phyloP scores from a whole-genome alignment of 2,888 invertebrate species.

The Oasisia sp. region DNA sequence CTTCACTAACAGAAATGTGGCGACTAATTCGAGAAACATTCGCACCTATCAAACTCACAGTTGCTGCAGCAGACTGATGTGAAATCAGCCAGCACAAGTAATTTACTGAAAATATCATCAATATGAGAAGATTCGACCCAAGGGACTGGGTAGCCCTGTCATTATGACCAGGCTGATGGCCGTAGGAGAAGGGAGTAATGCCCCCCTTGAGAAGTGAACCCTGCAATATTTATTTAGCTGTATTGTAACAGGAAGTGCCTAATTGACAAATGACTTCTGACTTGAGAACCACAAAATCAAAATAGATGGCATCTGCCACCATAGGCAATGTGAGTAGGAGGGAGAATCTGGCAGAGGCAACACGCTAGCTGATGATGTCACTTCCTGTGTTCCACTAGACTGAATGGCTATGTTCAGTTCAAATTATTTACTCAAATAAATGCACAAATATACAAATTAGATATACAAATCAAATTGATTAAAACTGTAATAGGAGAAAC shows the following conservation, averaged over 20 bases:
- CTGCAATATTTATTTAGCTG: background rate
- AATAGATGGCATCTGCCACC: background rate
- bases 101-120: conserved; percentile 3
- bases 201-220: background rate
- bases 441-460: too few relatives aligned
- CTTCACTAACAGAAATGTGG: background rate
- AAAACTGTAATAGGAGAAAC: too few relatives aligned
- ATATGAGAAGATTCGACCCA: background rate
- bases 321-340: background rate
- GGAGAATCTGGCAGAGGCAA: background rate
- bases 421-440: too few relatives aligned
- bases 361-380: background rate
- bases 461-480: too few relatives aligned
- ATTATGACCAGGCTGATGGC: background rate
- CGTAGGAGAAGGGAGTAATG: background rate
- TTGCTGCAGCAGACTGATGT: background rate
- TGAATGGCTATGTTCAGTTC: too few relatives aligned
- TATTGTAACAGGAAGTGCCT: background rate
- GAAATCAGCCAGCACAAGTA: background rate
- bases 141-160: background rate
- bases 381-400: too few relatives aligned
- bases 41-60: background rate
- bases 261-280: conserved; percentile 17
- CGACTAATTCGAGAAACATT: background rate
- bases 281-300: background rate